phyloP scores from a whole-genome alignment of 1,140 invertebrate species.

The Drosophila sulfurigaster region DNA sequence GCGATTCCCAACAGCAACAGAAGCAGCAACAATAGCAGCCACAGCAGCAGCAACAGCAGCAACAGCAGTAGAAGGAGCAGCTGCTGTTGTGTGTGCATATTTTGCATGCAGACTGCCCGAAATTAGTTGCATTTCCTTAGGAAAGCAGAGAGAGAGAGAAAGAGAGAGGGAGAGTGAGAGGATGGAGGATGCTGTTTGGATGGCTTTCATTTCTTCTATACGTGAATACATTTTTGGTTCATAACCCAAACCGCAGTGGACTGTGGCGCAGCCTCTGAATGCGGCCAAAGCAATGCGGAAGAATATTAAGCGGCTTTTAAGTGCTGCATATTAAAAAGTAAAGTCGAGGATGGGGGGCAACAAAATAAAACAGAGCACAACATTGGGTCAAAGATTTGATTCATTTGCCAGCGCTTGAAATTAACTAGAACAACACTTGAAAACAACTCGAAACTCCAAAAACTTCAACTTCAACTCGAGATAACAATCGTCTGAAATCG shows the following conservation, averaged over 20 bases:
- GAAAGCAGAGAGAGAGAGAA: background rate
- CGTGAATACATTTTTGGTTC: conserved; percentile 39
- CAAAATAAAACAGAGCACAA: conserved; percentile 28
- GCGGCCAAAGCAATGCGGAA: conserved; percentile 82
- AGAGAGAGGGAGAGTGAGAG: background rate
- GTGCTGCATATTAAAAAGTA: conserved; percentile 75
- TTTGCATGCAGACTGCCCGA: conserved; percentile 56
- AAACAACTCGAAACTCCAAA: conserved; percentile 36
- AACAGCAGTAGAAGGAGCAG: conserved; percentile 16
- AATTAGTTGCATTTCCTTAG: conserved; percentile 70
- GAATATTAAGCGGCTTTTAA: conserved; percentile 82
- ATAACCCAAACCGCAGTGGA: conserved; percentile 45
- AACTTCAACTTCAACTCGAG: conserved; percentile 4
- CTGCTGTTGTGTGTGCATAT: conserved; percentile 49
- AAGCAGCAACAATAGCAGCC: background rate
- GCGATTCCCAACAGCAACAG: background rate
- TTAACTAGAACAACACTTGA: conserved; percentile 50
- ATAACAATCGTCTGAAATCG: conserved; percentile 29
- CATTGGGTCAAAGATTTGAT: conserved; percentile 54
- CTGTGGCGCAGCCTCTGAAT: conserved; percentile 63
- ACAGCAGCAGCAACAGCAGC: background rate
- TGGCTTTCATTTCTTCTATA: background rate
- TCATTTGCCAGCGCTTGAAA: conserved; percentile 64
- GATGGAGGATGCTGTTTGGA: background rate
- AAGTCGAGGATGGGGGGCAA: conserved; percentile 12